A percentile compares a stretch with the other conserved stretches of the same genome.
These are phyloP conservation scores for Phthorimaea operculella DNA, from an alignment of 1,140 invertebrate species.

Conservation along the genomic window DNA sequence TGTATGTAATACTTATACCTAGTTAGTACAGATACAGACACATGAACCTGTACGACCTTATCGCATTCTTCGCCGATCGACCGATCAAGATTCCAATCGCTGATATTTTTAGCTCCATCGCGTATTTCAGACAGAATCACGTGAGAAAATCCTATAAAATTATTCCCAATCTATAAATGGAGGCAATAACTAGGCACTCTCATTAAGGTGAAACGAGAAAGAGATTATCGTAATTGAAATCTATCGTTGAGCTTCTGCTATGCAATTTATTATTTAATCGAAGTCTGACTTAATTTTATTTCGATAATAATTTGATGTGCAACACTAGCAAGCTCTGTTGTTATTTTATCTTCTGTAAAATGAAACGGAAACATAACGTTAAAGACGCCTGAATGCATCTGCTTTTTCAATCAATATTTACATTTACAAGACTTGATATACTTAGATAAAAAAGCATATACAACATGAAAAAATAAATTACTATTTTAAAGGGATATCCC, in stretches of 20 bases:
- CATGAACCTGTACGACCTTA: conserved; percentile 16
- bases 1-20: conserved; percentile 9
- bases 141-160: conserved; percentile 15
- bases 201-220: conserved; percentile 19
- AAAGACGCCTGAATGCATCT: no score
- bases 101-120: conserved; percentile 31
- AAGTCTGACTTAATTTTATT: neutral
- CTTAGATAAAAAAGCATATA: no score
- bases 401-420: no score
- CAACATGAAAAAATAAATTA: no score
- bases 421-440: no score
- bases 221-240: conserved; percentile 23
- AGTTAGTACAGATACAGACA: neutral
- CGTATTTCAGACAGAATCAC: conserved; percentile 19
- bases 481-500: no score
- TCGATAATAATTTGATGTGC: no score
- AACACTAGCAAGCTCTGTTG: no score
- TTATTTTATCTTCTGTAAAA: no score
- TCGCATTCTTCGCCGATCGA: conserved; percentile 21
- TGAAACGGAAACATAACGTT: no score
- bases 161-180: neutral
- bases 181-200: conserved; percentile 17
- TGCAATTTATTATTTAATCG: conserved; percentile 1
- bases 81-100: conserved; percentile 26
- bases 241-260: conserved; percentile 1